phyloP scores from a whole-genome alignment of 2,888 invertebrate species.

The Trissolcus japonicus region DNA sequence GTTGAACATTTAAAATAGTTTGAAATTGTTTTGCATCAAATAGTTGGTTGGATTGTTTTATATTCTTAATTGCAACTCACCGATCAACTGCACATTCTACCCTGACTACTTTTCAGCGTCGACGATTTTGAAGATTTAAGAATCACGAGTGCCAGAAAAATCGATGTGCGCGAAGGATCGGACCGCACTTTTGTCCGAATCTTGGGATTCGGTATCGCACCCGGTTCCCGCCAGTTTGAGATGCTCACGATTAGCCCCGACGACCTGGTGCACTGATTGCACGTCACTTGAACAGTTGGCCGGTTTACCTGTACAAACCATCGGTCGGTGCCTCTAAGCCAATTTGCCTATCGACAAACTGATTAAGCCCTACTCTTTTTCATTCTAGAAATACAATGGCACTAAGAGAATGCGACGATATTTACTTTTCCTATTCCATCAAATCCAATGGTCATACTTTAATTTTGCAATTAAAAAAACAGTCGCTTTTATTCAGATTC shows the following conservation, averaged over 20 bases:
- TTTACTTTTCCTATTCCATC: conserved; percentile 21
- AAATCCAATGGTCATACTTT: conserved; percentile 23
- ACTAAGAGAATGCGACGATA: conserved; percentile 27
- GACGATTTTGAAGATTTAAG: conserved; percentile 29
- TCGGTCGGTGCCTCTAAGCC: conserved; percentile 73
- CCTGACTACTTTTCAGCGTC: conserved; percentile 59
- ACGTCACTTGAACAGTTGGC: conserved; percentile 60
- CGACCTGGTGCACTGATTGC: conserved; percentile 52
- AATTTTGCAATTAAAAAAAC: not conserved
- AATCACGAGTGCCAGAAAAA: conserved; percentile 9
- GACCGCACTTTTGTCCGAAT: conserved; percentile 49
- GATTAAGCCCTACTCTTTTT: conserved; percentile 75
- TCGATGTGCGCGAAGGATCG: conserved; percentile 6
- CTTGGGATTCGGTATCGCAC: conserved; percentile 45
- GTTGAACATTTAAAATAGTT: too few species aligned
- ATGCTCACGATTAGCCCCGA: conserved; percentile 20
- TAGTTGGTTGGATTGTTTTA: too few species aligned
- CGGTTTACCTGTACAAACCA: conserved; percentile 66
- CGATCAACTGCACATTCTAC: conserved; percentile 72
- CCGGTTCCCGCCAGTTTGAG: conserved; percentile 56
- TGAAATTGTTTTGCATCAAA: too few species aligned
- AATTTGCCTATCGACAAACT: conserved; percentile 77
- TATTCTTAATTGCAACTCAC: conserved; percentile 47
- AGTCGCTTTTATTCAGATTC: not conserved
- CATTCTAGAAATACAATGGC: conserved; percentile 61